These are phyloP conservation scores for Anthopleura sola DNA, from an alignment of 64 coral and sea anemone genomes.

Conservation along the genomic window DNA sequence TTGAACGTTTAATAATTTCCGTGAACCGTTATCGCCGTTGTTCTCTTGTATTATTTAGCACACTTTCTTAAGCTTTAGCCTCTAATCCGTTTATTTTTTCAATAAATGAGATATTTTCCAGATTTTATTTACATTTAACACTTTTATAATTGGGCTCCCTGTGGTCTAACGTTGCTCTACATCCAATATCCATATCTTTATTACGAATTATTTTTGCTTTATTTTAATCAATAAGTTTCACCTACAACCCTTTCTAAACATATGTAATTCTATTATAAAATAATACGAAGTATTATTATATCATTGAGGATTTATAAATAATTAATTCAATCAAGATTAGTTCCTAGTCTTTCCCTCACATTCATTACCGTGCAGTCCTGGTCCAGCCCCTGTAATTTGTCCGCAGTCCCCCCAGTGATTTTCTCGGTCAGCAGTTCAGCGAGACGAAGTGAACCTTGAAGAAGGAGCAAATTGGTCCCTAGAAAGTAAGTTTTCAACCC, in stretches of 20 bases:
- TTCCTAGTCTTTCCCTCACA: neutral
- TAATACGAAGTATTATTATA: too few species aligned
- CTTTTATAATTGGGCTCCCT: too few species aligned
- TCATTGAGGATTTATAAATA: neutral
- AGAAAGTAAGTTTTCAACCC: constrained; percentile 22
- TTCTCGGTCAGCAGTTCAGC: constrained; percentile 19
- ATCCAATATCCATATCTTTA: too few species aligned
- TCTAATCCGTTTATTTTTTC: too few species aligned
- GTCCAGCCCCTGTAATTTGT: constrained; percentile 44
- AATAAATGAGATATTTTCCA: too few species aligned
- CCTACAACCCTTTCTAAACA: neutral
- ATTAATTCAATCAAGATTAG: neutral
- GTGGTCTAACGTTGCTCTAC: too few species aligned
- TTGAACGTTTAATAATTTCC: too few species aligned
- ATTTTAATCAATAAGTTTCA: neutral
- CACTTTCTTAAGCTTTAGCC: too few species aligned
- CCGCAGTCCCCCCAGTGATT: constrained; percentile 53
- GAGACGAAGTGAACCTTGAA: constrained; percentile 39
- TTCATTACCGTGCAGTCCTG: constrained; percentile 19
- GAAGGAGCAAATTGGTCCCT: constrained; percentile 7
- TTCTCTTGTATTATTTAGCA: too few species aligned
- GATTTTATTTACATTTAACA: too few species aligned
- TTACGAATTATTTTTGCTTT: neutral
- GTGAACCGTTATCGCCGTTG: too few species aligned
- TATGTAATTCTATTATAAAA: neutral